Base-by-base conservation (phyloP, 2,888 invertebrate species). In the Heliconius ethilla region DNA sequence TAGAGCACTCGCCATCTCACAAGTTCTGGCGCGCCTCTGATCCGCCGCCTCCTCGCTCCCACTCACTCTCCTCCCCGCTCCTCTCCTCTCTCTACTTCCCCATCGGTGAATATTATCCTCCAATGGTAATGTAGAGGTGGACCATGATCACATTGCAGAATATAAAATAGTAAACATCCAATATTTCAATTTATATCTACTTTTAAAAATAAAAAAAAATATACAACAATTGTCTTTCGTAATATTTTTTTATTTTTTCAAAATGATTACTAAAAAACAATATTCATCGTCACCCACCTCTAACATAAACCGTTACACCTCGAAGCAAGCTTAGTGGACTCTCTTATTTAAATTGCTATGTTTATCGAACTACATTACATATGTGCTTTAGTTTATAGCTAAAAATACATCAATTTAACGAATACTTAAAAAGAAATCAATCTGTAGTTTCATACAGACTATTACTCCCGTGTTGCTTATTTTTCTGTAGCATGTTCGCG, bases 1-100 rank as follows among this genome's bases (percentile, higher is more conserved):
- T 93, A 92, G 92, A 93, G 91, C 92, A 93, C 91, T 89, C 89
- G 94, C 94, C 94, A 94, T 95, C 94, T 95, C 94, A 94, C 93
- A 93, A 94, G 94, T 94, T 94, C 94, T 91, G 92, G 92, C 89
- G 92, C 91, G 91, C 82, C 78, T 81, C 78, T 79, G 78, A 80
- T 82, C 81, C 80, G 81, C 76, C 81, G 79, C 76, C 78, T 77
- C 81, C 81, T 62, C 79, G 80, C 79, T 82, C 83, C 62, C 62
- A 70, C 63, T 51, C 63, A 70, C 51, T 65, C 82, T 79, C 82
- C 83, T 82, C 81, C 75, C 77, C 82, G 62, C 73, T 79, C 78
- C 73, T 75, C 75, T 77, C 77, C 83, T 69, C 76, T 82, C 85
- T 40, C 63, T 40, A 74, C 40, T 37, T 33, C 25, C 62, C 18